phyloP scores from a whole-genome alignment of 1,140 invertebrate genomes.

The Leptoteleia sp. region DNA sequence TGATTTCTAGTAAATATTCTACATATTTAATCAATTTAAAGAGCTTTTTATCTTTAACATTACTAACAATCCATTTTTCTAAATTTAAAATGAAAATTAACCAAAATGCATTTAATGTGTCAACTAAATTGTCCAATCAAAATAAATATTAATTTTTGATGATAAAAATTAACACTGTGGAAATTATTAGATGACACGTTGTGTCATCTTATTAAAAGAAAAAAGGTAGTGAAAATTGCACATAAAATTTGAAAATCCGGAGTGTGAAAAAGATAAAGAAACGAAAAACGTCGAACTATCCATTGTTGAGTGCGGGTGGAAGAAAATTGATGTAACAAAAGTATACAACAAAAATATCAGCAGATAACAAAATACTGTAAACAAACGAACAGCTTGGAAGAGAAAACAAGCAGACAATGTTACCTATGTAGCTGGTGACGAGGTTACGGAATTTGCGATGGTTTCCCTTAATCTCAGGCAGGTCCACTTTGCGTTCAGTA shows the following conservation, averaged over 20 bases:
- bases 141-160: no score
- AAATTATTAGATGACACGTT: no score
- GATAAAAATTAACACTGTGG: no score
- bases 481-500: conserved; percentile 89
- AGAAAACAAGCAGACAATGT: conserved; percentile 77
- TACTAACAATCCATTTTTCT: no score
- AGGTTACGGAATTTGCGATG: conserved; percentile 98
- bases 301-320: conserved; percentile 16
- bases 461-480: conserved; percentile 97
- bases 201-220: no score
- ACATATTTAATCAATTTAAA: no score
- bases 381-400: conserved; percentile 66
- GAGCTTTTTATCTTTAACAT: no score
- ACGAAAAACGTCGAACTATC: conserved; percentile 37
- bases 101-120: no score
- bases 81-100: no score
- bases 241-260: not conserved
- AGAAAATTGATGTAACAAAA: conserved; percentile 35
- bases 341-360: conserved; percentile 30
- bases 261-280: conserved; percentile 20
- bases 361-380: conserved; percentile 58
- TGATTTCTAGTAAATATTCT: no score
- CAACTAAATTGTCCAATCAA: no score
- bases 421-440: conserved; percentile 98
- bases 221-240: not conserved